Base-by-base conservation (phyloP, 2,888 invertebrate genomes). In the Crioceris asparagi region DNA sequence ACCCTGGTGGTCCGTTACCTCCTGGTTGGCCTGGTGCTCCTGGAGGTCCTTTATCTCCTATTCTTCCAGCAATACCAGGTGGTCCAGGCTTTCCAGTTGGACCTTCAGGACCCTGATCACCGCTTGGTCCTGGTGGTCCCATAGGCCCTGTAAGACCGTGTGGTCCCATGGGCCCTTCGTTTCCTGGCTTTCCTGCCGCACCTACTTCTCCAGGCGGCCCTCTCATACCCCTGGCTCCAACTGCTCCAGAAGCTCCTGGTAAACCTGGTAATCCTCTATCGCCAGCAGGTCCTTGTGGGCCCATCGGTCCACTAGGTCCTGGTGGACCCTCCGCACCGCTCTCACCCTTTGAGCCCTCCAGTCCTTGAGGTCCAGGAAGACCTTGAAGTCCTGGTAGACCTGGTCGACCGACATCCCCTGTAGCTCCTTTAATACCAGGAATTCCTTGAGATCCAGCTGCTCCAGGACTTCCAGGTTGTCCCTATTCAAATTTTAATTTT, bases 271-370 rank as follows among this genome's bases (percentile, higher is more conserved):
- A 53, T 3, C 72, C 83, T 50, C 79, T 68, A 39, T 82, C 78
- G 5, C 86, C 86, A 38, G 72, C 57, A 1, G 73, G 65, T 10
- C 83, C 87, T 34, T 75, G 71, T 0, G 78, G 75, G 11, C 86
- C 87, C 43, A 68, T 62, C n/a, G 71, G 72, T 6, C 85, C 87
- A 32, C 73, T 66, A 1, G 73, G 72, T 10, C 91, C 90, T 29
- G 74, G 53, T 33, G 77, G 71, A 4, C 85, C 79, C 53, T 76
- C 76, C 18, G 71, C 70, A 10, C 83, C 83, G 30, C 74, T 67
- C 54, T 84, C 83, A 8, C 86, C 88, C 61, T 83, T 85, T 15
- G 69, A 64, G 29, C 85, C 85, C 54, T 84, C 82, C 3, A 67
- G 56, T 19, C 87, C 88, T 10, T 74, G 73, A 2, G 74, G 65